A percentile compares a stretch with the other conserved stretches of the same genome.
Evolutionary conservation across 2,113 vertebrate species (phyloP).

Genomic region (Menura novaehollandiae): DNA sequence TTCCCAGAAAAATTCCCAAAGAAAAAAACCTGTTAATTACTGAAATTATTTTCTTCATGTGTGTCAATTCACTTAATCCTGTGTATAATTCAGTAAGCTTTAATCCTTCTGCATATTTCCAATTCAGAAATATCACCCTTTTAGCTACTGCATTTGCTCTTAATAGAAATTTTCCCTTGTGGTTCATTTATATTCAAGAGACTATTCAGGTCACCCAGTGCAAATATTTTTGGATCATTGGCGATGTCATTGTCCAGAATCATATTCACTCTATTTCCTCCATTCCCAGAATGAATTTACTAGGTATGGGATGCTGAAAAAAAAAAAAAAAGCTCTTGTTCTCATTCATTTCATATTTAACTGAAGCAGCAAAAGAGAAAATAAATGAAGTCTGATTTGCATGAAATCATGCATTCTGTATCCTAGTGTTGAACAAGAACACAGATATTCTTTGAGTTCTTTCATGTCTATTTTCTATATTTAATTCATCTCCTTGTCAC

Average conservation of each 20-base stretch:
- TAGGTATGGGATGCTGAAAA: not conserved
- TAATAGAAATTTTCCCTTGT: constrained; percentile 51
- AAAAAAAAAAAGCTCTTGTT: not conserved
- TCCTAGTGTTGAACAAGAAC: constrained; percentile 26
- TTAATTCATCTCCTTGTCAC: constrained; percentile 27
- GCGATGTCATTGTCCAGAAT: constrained; percentile 23
- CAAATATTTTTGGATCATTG: constrained; percentile 53
- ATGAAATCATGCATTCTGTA: constrained; percentile 48
- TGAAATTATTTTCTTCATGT: not conserved
- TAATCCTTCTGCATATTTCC: constrained; percentile 44
- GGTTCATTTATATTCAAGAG: constrained; percentile 52
- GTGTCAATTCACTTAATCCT: constrained; percentile 26
- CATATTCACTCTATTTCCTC: constrained; percentile 22
- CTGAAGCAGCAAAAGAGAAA: constrained; percentile 2
- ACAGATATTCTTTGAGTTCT: not conserved
- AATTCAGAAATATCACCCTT: constrained; percentile 36
- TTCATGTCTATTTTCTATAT: not conserved
- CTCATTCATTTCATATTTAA: constrained; percentile 25
- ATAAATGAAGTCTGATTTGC: constrained; percentile 48
- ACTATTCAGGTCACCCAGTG: constrained; percentile 32
- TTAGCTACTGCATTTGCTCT: constrained; percentile 16
- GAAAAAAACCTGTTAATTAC: not conserved
- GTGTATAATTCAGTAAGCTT: constrained; percentile 15
- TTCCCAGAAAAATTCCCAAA: not conserved
- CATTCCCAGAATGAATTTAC: constrained; percentile 21